Evolutionary conservation across 2,113 vertebrate species (phyloP).

Genomic region (Hyla sarda): DNA sequence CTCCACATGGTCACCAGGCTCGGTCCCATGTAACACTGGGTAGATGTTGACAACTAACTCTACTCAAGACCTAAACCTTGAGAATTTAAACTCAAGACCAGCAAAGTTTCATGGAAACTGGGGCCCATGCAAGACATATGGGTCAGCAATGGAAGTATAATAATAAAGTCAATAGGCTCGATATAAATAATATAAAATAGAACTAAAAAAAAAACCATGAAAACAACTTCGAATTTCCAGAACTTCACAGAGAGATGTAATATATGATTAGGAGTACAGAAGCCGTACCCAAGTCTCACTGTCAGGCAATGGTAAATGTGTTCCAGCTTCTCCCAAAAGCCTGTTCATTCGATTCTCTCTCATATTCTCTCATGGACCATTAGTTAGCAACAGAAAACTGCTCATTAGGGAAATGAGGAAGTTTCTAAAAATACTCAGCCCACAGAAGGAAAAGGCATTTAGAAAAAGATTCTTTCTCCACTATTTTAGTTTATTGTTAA

Average conservation of each 20-base stretch:
- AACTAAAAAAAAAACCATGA: neutral
- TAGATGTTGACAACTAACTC: no score
- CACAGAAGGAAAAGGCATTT: neutral
- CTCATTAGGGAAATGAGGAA: constrained; percentile 52
- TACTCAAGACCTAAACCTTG: no score
- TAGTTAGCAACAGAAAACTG: constrained; percentile 41
- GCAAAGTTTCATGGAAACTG: no score
- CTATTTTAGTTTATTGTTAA: neutral
- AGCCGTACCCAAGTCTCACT: neutral
- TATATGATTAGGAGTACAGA: neutral
- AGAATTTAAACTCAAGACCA: no score
- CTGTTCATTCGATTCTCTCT: constrained; percentile 40
- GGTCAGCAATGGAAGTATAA: neutral
- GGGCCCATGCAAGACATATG: no score
- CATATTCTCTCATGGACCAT: constrained; percentile 49
- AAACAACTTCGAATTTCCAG: neutral
- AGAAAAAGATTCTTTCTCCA: neutral
- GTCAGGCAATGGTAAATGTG: constrained; percentile 10
- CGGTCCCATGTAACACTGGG: no score
- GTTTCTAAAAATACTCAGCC: constrained; percentile 36
- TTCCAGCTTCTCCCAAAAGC: constrained; percentile 41
- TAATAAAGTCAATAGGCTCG: neutral
- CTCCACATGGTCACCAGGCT: no score
- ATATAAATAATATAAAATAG: neutral
- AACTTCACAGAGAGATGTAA: neutral